Base-by-base conservation (phyloP, 92 coral and sea anemone genomes). In the Phenganax stokvisi region DNA sequence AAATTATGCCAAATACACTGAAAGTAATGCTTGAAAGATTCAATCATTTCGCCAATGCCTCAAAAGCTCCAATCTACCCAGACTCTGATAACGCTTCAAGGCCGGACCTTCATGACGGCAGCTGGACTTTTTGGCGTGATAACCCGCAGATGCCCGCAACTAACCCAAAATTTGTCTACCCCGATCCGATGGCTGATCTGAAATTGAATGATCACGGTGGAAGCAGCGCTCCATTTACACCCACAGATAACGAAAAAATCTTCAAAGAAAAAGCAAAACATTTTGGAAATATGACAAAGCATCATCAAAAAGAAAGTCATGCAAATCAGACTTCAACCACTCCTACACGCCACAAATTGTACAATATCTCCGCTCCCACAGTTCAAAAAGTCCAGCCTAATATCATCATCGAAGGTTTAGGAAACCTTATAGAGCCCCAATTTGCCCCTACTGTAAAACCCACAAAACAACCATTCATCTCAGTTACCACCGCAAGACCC, bases 1-100 rank as follows among this genome's bases (percentile, higher is more conserved):
- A 89, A 75, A 92, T 96, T 75, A 96, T 96, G 99, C 99, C 99
- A 9, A 96, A 92, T 74, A 96, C 99, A 16, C 76, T 96, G 79
- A 96, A 92, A 76, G 99, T 96, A 57, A 88, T 96, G 99, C 57
- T 92, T 10, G 99, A 96, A 54, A 82, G 99, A 77, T 87, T 96
- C 71, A 81, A 90, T 69, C 89, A 92, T 63, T 96, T 92, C 72
- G 84, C 85, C 54, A 75, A 88, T 56, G 86, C 85, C 16, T 83
- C 92, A 20, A 77, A 86, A 69, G 85, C 91, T 44, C 88, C 89
- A 20, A 71, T 92, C 25, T 96, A 88, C 80, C 99, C 99, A 52
- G 87, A 85, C 59, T 85, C 93, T 57, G 99, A 96, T 70, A 86
- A 92, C 55, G 31, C 72, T 31, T 89, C 96, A 28, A 88, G 88